phyloP scores from a whole-genome alignment of 1,140 invertebrate species.

The Meloidogyne exigua region DNA sequence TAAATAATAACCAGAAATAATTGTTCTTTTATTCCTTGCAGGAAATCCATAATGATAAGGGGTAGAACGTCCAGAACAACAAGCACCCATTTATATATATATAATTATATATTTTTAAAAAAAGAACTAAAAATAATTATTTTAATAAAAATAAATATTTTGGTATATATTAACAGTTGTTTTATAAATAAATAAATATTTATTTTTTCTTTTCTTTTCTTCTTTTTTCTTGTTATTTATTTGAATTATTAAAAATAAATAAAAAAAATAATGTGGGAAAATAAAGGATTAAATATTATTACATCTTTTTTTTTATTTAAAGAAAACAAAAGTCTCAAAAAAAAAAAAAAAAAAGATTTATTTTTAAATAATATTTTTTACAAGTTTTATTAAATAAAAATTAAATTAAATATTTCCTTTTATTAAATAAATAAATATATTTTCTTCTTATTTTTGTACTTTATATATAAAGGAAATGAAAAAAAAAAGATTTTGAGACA shows the following conservation, averaged over 20 bases:
- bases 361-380: no score
- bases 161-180: background rate
- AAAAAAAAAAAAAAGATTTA: no score
- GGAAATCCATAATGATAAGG: constrained; percentile 19
- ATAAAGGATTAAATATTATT: background rate
- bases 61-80: constrained; percentile 10
- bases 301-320: no score
- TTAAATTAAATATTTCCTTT: no score
- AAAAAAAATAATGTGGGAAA: background rate
- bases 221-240: background rate
- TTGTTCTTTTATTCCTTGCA: constrained; percentile 13
- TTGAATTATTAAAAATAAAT: background rate
- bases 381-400: no score
- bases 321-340: no score
- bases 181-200: no score
- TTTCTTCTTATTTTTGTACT: no score
- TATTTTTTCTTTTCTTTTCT: no score
- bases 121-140: background rate
- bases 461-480: no score
- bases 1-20: background rate
- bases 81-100: constrained; percentile 21
- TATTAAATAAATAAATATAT: no score
- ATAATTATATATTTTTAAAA: background rate
- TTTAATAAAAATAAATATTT: background rate
- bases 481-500: background rate